phyloP scores from a whole-genome alignment of 1,140 invertebrate species.

The Atta texana region DNA sequence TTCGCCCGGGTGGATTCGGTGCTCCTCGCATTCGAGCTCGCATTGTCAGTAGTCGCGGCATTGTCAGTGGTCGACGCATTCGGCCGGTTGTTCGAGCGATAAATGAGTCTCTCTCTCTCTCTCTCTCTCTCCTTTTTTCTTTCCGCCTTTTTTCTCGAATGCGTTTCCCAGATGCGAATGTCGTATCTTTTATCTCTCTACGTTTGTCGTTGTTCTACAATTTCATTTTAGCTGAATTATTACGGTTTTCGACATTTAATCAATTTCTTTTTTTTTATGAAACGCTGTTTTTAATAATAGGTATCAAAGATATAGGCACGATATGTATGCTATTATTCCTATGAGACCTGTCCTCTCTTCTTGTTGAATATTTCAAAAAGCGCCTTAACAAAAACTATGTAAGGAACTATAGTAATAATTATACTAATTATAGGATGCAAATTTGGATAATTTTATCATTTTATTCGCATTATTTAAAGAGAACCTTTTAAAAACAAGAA shows the following conservation, averaged over 20 bases:
- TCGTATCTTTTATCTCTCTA: slow-evolving; percentile 4
- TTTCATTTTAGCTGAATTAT: slow-evolving; percentile 12
- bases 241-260: background rate
- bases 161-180: slow-evolving; percentile 2
- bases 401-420: background rate
- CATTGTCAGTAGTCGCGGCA: slow-evolving; percentile 48
- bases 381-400: background rate
- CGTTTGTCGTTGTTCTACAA: background rate
- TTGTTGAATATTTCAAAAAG: background rate
- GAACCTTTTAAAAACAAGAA: background rate
- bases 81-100: slow-evolving; percentile 28
- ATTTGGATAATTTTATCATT: slow-evolving; percentile 30
- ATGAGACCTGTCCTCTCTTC: background rate
- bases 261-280: background rate
- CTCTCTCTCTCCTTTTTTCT: background rate
- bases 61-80: slow-evolving; percentile 17
- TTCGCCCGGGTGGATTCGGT: slow-evolving; percentile 57
- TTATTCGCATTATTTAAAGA: slow-evolving; percentile 23
- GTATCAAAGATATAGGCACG: background rate
- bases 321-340: background rate
- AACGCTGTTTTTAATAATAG: background rate
- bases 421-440: slow-evolving; percentile 19
- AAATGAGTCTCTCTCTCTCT: slow-evolving; percentile 30
- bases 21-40: slow-evolving; percentile 51
- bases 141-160: slow-evolving; percentile 18